Percentiles rank a stretch among this genome's conserved stretches.
Evolutionary conservation across 2,888 invertebrate species (phyloP).

Genomic region (Euphydryas editha): DNA sequence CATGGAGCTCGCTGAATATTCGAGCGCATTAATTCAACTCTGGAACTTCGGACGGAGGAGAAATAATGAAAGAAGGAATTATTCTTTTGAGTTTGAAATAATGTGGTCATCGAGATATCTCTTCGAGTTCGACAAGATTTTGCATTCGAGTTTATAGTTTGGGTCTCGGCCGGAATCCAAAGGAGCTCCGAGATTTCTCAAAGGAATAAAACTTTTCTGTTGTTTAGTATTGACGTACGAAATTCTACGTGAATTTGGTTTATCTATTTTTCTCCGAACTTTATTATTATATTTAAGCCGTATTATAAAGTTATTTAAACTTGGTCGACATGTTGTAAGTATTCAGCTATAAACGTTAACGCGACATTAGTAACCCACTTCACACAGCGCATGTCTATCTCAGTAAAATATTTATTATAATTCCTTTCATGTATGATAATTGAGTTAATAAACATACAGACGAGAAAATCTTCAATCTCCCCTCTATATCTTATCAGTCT

Average conservation of each 20-base stretch:
- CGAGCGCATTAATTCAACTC: conserved; percentile 25
- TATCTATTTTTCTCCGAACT: background rate
- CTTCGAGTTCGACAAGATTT: conserved; percentile 21
- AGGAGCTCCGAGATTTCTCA: conserved; percentile 3
- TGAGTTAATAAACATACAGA: background rate
- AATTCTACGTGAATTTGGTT: background rate
- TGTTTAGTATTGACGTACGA: background rate
- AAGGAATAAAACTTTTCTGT: conserved; percentile 11
- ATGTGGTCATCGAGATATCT: conserved; percentile 20
- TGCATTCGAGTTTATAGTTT: conserved; percentile 20
- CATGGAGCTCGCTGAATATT: conserved; percentile 9
- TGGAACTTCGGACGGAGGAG: conserved; percentile 14
- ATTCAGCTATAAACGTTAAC: conserved; percentile 2
- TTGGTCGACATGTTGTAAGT: background rate
- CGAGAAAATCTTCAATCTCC: background rate
- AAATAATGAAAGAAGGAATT: conserved; percentile 30
- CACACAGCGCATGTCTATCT: too few species aligned
- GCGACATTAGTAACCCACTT: conserved; percentile 4
- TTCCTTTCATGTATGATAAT: background rate
- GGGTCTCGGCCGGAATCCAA: conserved; percentile 5
- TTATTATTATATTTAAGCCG: background rate
- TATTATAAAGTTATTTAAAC: too few species aligned
- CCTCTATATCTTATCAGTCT: background rate
- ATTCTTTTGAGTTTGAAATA: conserved; percentile 26
- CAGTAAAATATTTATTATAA: background rate